Base-by-base conservation (phyloP, 2,888 invertebrate species). In the Mechanitis mazaeus region DNA sequence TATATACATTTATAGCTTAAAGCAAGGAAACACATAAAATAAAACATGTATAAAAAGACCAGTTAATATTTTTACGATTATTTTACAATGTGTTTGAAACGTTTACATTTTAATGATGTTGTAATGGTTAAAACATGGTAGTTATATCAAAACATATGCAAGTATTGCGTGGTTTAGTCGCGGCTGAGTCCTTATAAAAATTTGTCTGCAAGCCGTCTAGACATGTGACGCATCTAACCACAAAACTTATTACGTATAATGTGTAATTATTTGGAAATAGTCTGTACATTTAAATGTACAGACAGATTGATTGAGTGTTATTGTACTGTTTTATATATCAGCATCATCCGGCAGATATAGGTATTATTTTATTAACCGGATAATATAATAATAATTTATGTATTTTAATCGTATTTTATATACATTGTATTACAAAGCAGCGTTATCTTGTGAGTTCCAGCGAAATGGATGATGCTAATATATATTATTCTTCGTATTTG, bases 141-240 rank as follows among this genome's bases (percentile, higher is more conserved):
- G 58, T 63, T 61, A 58, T 64, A 55, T 56, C 12, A 53, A 38
- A 54, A 59, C 59, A 59, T 31, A 45, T 53, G 55, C 47, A 58
- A 58, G 61, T 61, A 64, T 66, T 60, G 61, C 59, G 58, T 50
- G 42, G 38, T 54, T 65, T 64, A 69, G 71, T 65, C 70, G 67
- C 69, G 68, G 68, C 64, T 68, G 72, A 66, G 68, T 65, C 67
- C 66, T 69, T 70, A 77, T 84, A 83, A 85, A 86, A 87, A 86
- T 81, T 84, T 79, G 87, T 88, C 87, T 87, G 83, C 78, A 76
- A 75, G 71, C 75, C 75, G 88, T 87, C 87, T 87, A 87, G 87
- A 87, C 86, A 76, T 76, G 78, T 78, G 80, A 78, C 80, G 76
- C 75, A 75, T 74, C 72, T 47, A 31, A 79, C 75, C 73, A 70